Conservation (phyloP, 2,888 invertebrate genomes). For the Hydrotaea cyrtoneurina region DNA sequence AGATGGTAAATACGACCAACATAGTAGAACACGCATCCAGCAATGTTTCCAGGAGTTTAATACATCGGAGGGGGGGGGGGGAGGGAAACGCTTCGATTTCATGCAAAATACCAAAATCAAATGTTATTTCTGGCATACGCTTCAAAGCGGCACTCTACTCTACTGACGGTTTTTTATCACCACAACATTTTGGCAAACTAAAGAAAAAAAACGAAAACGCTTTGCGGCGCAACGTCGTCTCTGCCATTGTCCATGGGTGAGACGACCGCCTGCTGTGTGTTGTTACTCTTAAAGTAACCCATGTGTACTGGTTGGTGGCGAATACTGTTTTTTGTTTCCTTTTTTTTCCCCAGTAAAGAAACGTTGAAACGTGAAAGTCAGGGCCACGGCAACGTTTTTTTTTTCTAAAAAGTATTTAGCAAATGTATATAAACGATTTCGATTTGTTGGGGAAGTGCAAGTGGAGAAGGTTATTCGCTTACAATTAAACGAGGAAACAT, state of each 20-base stretch:
- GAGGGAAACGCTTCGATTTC: constrained; percentile 46
- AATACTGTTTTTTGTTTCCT: background rate
- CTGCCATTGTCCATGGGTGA: constrained; percentile 18
- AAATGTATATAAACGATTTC: constrained; percentile 60
- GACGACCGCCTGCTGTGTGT: constrained; percentile 25
- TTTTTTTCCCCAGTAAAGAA: background rate
- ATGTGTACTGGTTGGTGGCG: background rate
- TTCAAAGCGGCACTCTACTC: too few species aligned
- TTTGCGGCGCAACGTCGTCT: background rate
- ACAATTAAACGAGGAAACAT: constrained; percentile 2
- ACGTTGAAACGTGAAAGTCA: constrained; percentile 52
- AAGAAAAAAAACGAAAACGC: too few species aligned
- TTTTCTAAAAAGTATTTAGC: constrained; percentile 50
- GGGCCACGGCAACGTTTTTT: constrained; percentile 62
- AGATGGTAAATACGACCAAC: too few species aligned
- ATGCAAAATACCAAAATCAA: constrained; percentile 49
- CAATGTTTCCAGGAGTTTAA: constrained; percentile 40
- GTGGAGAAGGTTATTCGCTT: background rate
- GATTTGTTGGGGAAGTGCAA: constrained; percentile 33
- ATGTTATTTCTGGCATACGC: constrained; percentile 44
- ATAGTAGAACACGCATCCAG: background rate
- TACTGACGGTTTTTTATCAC: too few species aligned
- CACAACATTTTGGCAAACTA: background rate
- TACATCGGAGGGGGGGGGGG: too few species aligned
- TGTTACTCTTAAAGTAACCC: constrained; percentile 24